Evolutionary conservation across 2,888 invertebrate species (phyloP).

Genomic region (Pteria penguin): DNA sequence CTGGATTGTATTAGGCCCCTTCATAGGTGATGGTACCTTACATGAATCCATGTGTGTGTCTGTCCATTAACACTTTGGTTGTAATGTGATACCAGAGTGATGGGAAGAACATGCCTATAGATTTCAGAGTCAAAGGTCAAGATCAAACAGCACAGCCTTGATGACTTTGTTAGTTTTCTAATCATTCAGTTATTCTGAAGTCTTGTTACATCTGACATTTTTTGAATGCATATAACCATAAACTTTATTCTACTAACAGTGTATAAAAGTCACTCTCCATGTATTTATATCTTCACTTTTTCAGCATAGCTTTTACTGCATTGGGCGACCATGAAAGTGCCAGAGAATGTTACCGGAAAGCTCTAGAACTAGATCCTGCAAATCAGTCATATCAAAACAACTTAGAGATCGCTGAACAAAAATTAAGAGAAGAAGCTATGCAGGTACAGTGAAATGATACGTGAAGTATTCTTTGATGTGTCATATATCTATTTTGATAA

Average conservation of each 20-base stretch:
- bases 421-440: slow-evolving; percentile 77
- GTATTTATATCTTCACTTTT: slow-evolving; percentile 17
- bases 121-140: too few species aligned
- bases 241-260: background rate
- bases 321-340: slow-evolving; percentile 91
- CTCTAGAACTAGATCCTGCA: slow-evolving; percentile 93
- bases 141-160: background rate
- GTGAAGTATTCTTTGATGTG: too few species aligned
- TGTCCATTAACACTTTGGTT: too few species aligned
- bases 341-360: slow-evolving; percentile 91
- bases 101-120: too few species aligned
- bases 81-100: background rate
- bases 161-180: background rate
- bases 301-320: slow-evolving; percentile 77
- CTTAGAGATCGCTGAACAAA: slow-evolving; percentile 90
- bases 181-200: background rate
- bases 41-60: too few species aligned
- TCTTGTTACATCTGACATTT: background rate
- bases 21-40: too few species aligned
- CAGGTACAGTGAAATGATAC: too few species aligned
- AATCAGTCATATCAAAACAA: slow-evolving; percentile 95
- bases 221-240: background rate
- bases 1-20: too few species aligned
- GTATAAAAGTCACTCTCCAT: background rate
- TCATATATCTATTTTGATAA: too few species aligned